Evolutionary conservation across 1,140 invertebrate genomes (phyloP), one percentile per base, ranked within the genome.

Genomic region (Kradibia gibbosae): DNA sequence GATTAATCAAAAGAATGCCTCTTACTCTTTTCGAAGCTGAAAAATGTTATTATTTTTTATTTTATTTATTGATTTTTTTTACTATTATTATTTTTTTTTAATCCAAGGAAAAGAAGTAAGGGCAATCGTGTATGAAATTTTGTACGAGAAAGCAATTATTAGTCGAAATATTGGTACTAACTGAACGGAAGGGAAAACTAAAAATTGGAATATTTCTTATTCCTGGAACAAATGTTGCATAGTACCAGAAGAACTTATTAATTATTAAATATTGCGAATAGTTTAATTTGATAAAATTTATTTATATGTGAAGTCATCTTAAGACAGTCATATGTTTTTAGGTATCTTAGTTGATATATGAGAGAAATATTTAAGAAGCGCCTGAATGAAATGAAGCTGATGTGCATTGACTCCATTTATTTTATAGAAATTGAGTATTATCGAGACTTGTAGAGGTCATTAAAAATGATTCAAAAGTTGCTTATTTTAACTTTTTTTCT

Each of bases 291-390:
- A 78, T 78, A 13, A 82, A 78, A 78, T 82, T 78, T 57, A 76
- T 82, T 78, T 78, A 78, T 78, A 78, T 82, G 36, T 78, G 62
- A 82, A 82, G 75, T 82, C 75, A 82, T 78, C 81, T 82, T 13
- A 82, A 65, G 67, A 45, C 75, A 78, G 75, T 78, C 75, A 73
- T 82, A 45, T 73, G 78, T 81, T 78, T 76, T 78, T 72, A 82
- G 75, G 81, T 78, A 71, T 76, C 80, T 70, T 81, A 80, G 80
- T 76, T 81, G 62, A 76, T 78, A 82, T 39, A 78, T 82, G 74
- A 77, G 62, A 78, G 57, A 78, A 78, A 78, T 78, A 74, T 78
- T 74, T 78, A 78, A 39, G 76, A 82, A 79, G 71, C 67, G 60
- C 75, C 76, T 82, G 70, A 65, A 78, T 55, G 76, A 78, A 82